Conservation (phyloP, 2,888 invertebrate species). For the Autographa pulchrina region DNA sequence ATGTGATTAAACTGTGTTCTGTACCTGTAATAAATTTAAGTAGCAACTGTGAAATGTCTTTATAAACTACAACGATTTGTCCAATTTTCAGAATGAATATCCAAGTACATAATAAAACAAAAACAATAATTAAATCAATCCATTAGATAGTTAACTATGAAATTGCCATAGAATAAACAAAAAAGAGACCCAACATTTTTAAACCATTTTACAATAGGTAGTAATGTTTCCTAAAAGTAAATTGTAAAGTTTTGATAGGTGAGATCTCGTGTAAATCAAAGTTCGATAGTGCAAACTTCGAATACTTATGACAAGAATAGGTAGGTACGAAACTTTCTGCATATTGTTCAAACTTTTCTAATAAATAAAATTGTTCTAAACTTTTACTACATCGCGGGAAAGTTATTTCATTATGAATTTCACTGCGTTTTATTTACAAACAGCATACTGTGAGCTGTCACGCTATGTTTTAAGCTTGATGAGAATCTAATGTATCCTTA, state of each 20-base stretch:
- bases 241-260: constrained; percentile 29
- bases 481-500: background rate
- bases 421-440: constrained; percentile 38
- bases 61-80: too few species aligned
- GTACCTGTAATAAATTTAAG: too few species aligned
- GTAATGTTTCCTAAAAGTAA: constrained; percentile 17
- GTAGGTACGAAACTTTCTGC: constrained; percentile 36
- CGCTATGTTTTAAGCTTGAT: background rate
- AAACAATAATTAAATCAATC: too few species aligned
- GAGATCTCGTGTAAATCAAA: constrained; percentile 51
- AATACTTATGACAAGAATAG: constrained; percentile 53
- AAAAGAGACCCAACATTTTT: background rate
- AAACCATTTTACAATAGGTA: background rate
- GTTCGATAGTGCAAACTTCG: constrained; percentile 48
- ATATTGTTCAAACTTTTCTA: constrained; percentile 58
- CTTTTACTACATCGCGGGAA: constrained; percentile 48
- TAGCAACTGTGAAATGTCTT: too few species aligned
- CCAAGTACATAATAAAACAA: too few species aligned
- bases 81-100: too few species aligned
- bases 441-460: background rate
- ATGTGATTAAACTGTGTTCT: too few species aligned
- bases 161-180: too few species aligned
- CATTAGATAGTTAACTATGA: too few species aligned
- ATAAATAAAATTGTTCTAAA: constrained; percentile 62
- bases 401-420: constrained; percentile 59